Conservation (phyloP, 37 sponge, comb jelly and placozoan genomes). For the Geodia barretti region DNA sequence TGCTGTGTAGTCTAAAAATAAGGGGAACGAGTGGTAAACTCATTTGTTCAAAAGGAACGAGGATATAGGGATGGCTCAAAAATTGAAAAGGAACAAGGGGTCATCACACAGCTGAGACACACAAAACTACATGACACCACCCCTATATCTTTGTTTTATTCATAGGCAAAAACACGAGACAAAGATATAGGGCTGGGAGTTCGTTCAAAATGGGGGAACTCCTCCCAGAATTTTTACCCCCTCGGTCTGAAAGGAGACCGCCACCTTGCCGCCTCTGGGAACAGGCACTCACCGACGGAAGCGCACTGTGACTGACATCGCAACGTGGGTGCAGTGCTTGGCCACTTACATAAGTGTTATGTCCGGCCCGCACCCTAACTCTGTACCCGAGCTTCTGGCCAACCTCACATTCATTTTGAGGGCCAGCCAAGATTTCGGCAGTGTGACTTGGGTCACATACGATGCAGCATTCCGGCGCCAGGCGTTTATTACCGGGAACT, state of each 20-base stretch:
- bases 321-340: slow-evolving; percentile 11
- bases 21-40: too few relatives aligned
- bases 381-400: slow-evolving; percentile 8
- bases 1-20: too few relatives aligned
- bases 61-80: too few relatives aligned
- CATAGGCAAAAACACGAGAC: too few relatives aligned
- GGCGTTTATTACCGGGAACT: not conserved
- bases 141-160: too few relatives aligned
- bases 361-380: not conserved
- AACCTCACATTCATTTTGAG: not conserved
- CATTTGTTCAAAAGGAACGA: too few relatives aligned
- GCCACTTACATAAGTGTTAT: not conserved
- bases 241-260: not conserved
- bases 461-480: not conserved
- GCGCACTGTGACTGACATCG: not conserved
- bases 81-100: too few relatives aligned
- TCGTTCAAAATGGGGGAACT: not conserved
- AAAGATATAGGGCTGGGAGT: too few relatives aligned
- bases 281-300: not conserved
- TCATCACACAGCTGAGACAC: too few relatives aligned
- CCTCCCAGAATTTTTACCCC: not conserved
- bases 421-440: not conserved
- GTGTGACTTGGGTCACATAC: not conserved
- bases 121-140: too few relatives aligned
- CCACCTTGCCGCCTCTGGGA: too few relatives aligned